These are phyloP conservation scores for Archilochus colubris DNA, from an alignment of 2,113 vertebrate genomes.

Conservation along the genomic window DNA sequence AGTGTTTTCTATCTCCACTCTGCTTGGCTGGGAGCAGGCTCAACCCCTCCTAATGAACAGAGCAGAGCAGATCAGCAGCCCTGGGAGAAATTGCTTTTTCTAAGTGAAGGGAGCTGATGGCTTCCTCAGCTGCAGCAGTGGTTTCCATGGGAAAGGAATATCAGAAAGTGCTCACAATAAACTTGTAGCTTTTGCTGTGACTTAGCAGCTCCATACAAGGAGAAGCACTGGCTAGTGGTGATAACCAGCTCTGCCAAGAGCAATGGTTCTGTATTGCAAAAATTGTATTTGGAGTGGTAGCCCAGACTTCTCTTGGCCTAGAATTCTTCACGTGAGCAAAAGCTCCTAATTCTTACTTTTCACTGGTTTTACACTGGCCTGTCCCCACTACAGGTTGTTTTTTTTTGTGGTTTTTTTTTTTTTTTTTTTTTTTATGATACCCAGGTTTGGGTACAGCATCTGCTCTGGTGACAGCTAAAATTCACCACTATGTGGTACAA, in stretches of 20 bases:
- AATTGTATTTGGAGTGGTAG: not conserved
- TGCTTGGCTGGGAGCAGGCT: not conserved
- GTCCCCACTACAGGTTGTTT: no score
- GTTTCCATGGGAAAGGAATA: not conserved
- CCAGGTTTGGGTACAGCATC: not conserved
- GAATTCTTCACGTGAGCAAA: not conserved
- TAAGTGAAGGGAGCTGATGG: accelerated
- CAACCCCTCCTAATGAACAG: not conserved
- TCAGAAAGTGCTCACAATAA: not conserved
- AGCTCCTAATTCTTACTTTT: not conserved
- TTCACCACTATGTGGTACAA: not conserved
- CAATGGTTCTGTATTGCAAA: not conserved
- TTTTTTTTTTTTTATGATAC: not conserved
- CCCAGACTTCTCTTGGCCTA: not conserved
- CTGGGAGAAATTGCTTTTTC: not conserved
- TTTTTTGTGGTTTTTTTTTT: not conserved
- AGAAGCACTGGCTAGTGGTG: not conserved
- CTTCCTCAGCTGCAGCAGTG: not conserved
- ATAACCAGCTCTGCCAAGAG: not conserved
- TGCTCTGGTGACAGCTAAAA: not conserved
- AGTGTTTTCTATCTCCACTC: not conserved
- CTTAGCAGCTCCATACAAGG: not conserved
- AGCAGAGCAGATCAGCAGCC: not conserved
- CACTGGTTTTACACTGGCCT: not conserved
- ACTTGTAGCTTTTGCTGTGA: not conserved